Conservation (phyloP, 2,888 invertebrate genomes). For the Troglohyphantes excavatus region DNA sequence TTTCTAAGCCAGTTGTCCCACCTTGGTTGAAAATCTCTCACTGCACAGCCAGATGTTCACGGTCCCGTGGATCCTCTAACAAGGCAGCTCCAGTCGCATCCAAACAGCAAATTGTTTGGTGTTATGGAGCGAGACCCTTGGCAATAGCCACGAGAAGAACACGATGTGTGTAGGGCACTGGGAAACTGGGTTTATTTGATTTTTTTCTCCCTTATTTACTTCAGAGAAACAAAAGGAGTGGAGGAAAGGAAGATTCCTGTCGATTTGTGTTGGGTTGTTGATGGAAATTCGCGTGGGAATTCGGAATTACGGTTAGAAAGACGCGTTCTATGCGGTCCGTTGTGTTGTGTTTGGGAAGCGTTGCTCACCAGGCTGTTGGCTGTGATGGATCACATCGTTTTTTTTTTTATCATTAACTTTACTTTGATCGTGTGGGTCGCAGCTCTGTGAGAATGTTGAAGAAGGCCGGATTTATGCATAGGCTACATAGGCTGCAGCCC, state of each 20-base stretch:
- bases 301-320: constrained; percentile 13
- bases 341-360: neutral
- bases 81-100: neutral
- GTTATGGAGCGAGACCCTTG: constrained; percentile 25
- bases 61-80: constrained; percentile 20
- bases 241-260: neutral
- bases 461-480: too few species aligned
- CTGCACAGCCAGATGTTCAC: too few species aligned
- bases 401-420: neutral
- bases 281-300: constrained; percentile 30
- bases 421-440: neutral
- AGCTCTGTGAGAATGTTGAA: too few species aligned
- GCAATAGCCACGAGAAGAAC: constrained; percentile 6
- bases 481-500: too few species aligned
- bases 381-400: neutral
- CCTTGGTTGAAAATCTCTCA: too few species aligned
- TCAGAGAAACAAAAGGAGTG: constrained; percentile 24
- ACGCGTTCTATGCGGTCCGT: neutral
- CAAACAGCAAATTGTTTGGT: constrained; percentile 1
- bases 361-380: neutral
- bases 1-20: too few species aligned
- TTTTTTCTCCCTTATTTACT: neutral
- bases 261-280: neutral
- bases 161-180: constrained; percentile 44
- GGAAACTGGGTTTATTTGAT: constrained; percentile 50